phyloP scores from a whole-genome alignment of 1,140 invertebrate genomes.

The Zaprionus nigranus region DNA sequence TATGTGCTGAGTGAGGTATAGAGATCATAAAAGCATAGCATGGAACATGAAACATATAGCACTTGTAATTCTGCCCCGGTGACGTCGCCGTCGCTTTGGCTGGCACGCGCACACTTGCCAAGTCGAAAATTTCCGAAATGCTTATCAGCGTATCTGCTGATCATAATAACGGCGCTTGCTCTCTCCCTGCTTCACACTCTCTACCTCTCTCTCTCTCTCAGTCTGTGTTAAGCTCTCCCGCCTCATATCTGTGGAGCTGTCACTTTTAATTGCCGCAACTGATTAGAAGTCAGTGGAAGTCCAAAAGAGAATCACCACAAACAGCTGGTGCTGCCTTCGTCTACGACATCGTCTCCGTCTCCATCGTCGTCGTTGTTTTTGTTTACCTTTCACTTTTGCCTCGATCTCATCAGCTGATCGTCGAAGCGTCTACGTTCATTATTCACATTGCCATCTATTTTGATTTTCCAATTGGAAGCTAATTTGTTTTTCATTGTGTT shows the following conservation, averaged over 20 bases:
- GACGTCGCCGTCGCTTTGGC: not conserved
- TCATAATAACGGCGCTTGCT: slow-evolving; percentile 27
- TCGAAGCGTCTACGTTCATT: not conserved
- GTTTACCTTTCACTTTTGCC: slow-evolving; percentile 63
- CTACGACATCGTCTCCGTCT: slow-evolving; percentile 21
- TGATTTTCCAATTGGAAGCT: slow-evolving; percentile 38
- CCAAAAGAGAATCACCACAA: slow-evolving; percentile 20
- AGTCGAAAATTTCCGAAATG: slow-evolving; percentile 6
- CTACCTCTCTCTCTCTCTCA: not conserved
- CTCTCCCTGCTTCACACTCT: not conserved
- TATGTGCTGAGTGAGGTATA: not conserved
- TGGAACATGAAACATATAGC: not conserved
- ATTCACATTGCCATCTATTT: slow-evolving; percentile 4
- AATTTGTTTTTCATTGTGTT: slow-evolving; percentile 7
- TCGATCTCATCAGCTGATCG: slow-evolving; percentile 54
- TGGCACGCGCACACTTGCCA: slow-evolving; percentile 34
- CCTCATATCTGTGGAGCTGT: slow-evolving; percentile 22
- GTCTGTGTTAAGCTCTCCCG: not conserved
- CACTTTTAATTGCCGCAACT: slow-evolving; percentile 18
- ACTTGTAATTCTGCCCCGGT: not conserved
- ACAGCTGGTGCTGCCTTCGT: slow-evolving; percentile 26
- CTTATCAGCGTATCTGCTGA: slow-evolving; percentile 34
- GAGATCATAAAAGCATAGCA: not conserved
- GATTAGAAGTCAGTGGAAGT: slow-evolving; percentile 36
- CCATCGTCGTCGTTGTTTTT: slow-evolving; percentile 31